These are phyloP conservation scores for human DNA, from an alignment of 2,113 vertebrate species.

Conservation along the genomic window GRCh38 chr9:94907501-94908000, in stretches of 20 bases:
- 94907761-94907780: neutral
- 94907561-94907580: neutral
- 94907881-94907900: neutral
- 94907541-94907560: neutral
- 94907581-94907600: neutral
- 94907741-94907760: neutral
- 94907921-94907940: slow-evolving; percentile 26
- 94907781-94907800: neutral
- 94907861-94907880: neutral
- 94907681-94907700: neutral
- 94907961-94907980: slow-evolving; percentile 70
- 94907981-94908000: slow-evolving; percentile 67
- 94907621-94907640: neutral
- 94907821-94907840: neutral
- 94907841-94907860: neutral
- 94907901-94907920: neutral
- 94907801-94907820: neutral
- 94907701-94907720: neutral
- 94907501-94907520: neutral
- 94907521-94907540: neutral
- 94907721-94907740: neutral
- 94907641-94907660: neutral
- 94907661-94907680: neutral
- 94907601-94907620: neutral
- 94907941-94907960: slow-evolving; percentile 60